Conservation (phyloP, 2,888 invertebrate genomes). For the Eupithecia exiguata region DNA sequence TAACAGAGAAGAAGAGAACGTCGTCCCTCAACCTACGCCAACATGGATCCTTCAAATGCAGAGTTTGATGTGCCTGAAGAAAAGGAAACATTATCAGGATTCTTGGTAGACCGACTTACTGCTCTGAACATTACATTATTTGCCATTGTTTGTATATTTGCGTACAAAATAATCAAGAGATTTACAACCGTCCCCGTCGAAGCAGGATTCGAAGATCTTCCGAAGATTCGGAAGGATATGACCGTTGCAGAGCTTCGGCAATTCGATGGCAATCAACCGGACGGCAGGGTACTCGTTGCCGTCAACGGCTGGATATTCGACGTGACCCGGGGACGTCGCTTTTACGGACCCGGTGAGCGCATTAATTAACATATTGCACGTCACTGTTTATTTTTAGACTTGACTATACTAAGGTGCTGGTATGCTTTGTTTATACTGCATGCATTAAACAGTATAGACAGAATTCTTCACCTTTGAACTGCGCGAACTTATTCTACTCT, state of each 20-base stretch:
- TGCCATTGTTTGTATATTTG: conserved; percentile 85
- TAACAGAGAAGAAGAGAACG: conserved; percentile 39
- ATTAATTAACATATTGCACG: conserved; percentile 50
- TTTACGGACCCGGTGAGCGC: conserved; percentile 95
- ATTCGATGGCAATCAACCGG: conserved; percentile 93
- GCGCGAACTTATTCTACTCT: background rate
- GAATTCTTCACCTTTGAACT: background rate
- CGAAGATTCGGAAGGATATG: conserved; percentile 95
- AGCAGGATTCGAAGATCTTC: conserved; percentile 70
- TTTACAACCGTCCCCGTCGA: conserved; percentile 62
- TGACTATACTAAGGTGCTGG: conserved; percentile 52
- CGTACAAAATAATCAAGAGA: conserved; percentile 86
- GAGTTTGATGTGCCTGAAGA: conserved; percentile 61
- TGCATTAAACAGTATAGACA: conserved; percentile 21
- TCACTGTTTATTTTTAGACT: conserved; percentile 70
- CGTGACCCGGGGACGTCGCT: conserved; percentile 93
- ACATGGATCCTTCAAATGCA: conserved; percentile 65
- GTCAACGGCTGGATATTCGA: conserved; percentile 98
- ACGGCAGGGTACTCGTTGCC: conserved; percentile 95
- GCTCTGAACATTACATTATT: conserved; percentile 87
- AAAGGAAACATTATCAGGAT: conserved; percentile 29
- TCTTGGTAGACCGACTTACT: conserved; percentile 72
- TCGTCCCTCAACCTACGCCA: conserved; percentile 35
- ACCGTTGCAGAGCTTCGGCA: conserved; percentile 93
- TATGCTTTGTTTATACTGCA: conserved; percentile 49